A percentile compares a stretch with the other conserved stretches of the same genome.
These are phyloP conservation scores for Oncopodura yosiiana DNA, from an alignment of 1,140 invertebrate species.

Conservation along the genomic window DNA sequence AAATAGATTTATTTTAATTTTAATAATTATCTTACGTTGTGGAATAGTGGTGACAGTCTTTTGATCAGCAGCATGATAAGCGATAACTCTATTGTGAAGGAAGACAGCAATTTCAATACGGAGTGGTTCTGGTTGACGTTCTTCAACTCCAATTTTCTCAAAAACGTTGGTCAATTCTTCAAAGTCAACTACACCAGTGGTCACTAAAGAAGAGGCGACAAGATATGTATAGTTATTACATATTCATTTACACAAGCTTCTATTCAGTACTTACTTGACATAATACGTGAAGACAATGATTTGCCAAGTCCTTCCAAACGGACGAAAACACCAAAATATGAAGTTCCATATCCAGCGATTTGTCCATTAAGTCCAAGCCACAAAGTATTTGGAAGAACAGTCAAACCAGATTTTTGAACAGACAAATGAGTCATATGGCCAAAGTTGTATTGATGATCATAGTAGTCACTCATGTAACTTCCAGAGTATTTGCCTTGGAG, in stretches of 20 bases:
- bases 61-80: slow-evolving; percentile 32
- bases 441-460: slow-evolving; percentile 31
- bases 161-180: slow-evolving; percentile 22
- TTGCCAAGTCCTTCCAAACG: slow-evolving; percentile 34
- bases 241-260: no score
- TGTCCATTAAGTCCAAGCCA: slow-evolving; percentile 27
- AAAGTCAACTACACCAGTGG: slow-evolving; percentile 2
- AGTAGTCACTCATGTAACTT: slow-evolving; percentile 31
- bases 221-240: no score
- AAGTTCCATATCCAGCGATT: slow-evolving; percentile 27
- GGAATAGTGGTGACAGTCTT: slow-evolving; percentile 28
- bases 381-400: slow-evolving; percentile 22
- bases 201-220: no score
- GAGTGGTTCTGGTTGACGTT: slow-evolving; percentile 23
- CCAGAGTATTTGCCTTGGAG: slow-evolving; percentile 23
- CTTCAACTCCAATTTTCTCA: slow-evolving; percentile 31
- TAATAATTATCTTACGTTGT: slow-evolving; percentile 1
- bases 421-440: slow-evolving; percentile 28
- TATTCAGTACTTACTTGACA: no score
- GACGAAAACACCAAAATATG: slow-evolving; percentile 30
- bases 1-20: background rate
- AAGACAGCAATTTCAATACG: slow-evolving; percentile 29
- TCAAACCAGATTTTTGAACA: slow-evolving; percentile 29
- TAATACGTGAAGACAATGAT: slow-evolving; percentile 19
- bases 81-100: slow-evolving; percentile 27